phyloP scores from a whole-genome alignment of 1,140 invertebrate species.

The Magallana gigas region DNA sequence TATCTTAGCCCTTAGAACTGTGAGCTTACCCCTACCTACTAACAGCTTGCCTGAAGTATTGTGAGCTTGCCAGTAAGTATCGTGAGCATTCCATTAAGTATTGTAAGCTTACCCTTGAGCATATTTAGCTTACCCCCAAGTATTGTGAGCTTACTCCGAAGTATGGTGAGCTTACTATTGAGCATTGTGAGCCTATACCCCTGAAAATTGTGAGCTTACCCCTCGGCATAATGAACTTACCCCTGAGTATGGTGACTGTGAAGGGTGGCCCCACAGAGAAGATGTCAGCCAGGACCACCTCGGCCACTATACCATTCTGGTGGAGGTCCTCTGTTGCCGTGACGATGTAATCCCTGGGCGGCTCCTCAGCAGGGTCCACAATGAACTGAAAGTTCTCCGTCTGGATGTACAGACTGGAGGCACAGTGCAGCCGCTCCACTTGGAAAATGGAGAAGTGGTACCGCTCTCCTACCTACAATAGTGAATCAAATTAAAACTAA shows the following conservation, averaged over 20 bases:
- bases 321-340: conserved; percentile 60
- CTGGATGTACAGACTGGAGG: conserved; percentile 60
- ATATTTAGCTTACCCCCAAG: no score
- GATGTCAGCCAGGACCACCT: conserved; percentile 56
- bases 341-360: conserved; percentile 60
- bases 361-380: conserved; percentile 45
- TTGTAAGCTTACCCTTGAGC: no score
- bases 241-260: conserved; percentile 52
- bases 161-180: no score
- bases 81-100: no score
- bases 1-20: no score
- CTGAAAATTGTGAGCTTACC: no score
- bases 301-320: conserved; percentile 59
- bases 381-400: conserved; percentile 59
- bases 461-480: conserved; percentile 59
- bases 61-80: no score
- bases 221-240: conserved; percentile 37
- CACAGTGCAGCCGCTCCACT: conserved; percentile 60
- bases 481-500: background rate
- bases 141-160: no score
- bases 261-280: conserved; percentile 62
- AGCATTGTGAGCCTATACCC: no score
- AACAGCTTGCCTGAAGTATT: no score
- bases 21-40: no score
- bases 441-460: conserved; percentile 68